Conservation (phyloP, 2,797 vertebrate genomes). For the Takifugu ocellatus region DNA sequence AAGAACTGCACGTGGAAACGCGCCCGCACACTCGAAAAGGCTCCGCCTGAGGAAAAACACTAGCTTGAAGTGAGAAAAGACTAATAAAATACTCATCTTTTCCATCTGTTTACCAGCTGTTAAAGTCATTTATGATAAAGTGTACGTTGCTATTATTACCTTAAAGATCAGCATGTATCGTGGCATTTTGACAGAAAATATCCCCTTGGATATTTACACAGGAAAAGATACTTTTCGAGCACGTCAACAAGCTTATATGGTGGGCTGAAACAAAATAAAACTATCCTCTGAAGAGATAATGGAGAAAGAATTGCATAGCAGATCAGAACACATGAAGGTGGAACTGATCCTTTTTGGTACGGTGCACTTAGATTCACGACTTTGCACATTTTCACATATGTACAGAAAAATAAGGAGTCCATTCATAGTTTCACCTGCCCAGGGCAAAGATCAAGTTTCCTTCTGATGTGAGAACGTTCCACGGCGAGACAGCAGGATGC, state of each 20-base stretch:
- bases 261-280: constrained; percentile 82
- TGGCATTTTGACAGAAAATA: constrained; percentile 84
- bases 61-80: constrained; percentile 57
- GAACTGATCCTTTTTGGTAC: constrained; percentile 86
- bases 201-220: constrained; percentile 76
- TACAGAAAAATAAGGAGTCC: constrained; percentile 78
- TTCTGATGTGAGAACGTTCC: constrained; percentile 58
- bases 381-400: constrained; percentile 81
- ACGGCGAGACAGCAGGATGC: constrained; percentile 52
- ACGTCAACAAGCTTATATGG: constrained; percentile 86
- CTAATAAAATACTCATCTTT: constrained; percentile 79
- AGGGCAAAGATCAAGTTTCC: constrained; percentile 66
- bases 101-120: constrained; percentile 77
- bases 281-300: constrained; percentile 61
- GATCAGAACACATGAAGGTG: constrained; percentile 81
- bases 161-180: constrained; percentile 75
- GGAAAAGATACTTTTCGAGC: constrained; percentile 81
- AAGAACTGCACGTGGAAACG: constrained; percentile 33
- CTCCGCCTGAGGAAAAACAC: constrained; percentile 87
- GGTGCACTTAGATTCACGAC: constrained; percentile 79
- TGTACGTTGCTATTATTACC: constrained; percentile 78
- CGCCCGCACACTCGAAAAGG: constrained; percentile 56
- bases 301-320: constrained; percentile 94
- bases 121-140: constrained; percentile 82
- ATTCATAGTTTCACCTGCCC: constrained; percentile 61